Percentiles rank a stretch among this genome's conserved stretches.
Conservation (phyloP, 2,888 invertebrate species). For the Drosophila ezoana region DNA sequence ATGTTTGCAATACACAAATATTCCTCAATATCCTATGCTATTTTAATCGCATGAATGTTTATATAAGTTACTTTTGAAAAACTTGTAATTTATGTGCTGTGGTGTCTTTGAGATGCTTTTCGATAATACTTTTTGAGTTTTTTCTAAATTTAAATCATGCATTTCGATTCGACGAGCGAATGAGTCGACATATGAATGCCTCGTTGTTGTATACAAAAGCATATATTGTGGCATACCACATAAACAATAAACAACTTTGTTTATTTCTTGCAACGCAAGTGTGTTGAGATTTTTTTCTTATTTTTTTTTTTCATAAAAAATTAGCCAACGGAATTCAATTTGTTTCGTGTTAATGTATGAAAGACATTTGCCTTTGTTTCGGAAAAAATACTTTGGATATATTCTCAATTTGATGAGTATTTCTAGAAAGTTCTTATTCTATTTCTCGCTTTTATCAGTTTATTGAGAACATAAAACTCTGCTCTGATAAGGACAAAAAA, state of each 20-base stretch:
- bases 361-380: slow-evolving; percentile 9
- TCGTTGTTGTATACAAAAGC: slow-evolving; percentile 42
- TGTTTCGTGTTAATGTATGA: slow-evolving; percentile 8
- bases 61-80: not conserved
- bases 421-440: not conserved
- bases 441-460: slow-evolving; percentile 3
- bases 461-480: slow-evolving; percentile 5
- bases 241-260: slow-evolving; percentile 49
- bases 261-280: slow-evolving; percentile 25
- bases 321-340: slow-evolving; percentile 12
- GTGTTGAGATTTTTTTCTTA: slow-evolving; percentile 16
- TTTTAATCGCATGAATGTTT: not conserved
- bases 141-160: slow-evolving; percentile 8
- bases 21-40: too few species aligned
- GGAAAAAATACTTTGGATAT: not conserved
- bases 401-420: slow-evolving; percentile 4
- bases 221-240: slow-evolving; percentile 45
- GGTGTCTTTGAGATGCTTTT: slow-evolving; percentile 6
- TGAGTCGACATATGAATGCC: slow-evolving; percentile 35
- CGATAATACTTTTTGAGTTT: slow-evolving; percentile 8
- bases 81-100: slow-evolving; percentile 17
- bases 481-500: not conserved
- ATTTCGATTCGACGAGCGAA: slow-evolving; percentile 7
- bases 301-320: slow-evolving; percentile 5
- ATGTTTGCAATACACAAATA: too few species aligned